These are phyloP conservation scores for Trichopria drosophilae DNA, from an alignment of 2,888 invertebrate genomes.

Conservation along the genomic window DNA sequence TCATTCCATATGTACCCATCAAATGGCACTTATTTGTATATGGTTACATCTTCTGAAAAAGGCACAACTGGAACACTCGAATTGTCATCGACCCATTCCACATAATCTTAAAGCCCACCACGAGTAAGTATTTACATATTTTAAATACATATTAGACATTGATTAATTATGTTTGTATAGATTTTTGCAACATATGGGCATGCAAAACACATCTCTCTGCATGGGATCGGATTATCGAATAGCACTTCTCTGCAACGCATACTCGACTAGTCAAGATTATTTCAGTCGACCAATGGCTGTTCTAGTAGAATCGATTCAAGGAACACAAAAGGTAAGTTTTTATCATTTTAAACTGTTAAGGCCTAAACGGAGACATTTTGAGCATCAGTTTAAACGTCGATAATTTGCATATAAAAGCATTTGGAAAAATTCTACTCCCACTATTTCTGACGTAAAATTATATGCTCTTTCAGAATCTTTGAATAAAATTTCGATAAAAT, in stretches of 20 bases:
- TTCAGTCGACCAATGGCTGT: conserved; percentile 91
- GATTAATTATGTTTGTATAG: conserved; percentile 59
- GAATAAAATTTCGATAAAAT: too few species aligned
- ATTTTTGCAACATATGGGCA: conserved; percentile 82
- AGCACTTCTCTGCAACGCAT: conserved; percentile 91
- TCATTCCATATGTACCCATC: conserved; percentile 82
- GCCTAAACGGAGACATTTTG: not conserved
- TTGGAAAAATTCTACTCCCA: conserved; percentile 1
- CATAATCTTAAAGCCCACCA: conserved; percentile 80
- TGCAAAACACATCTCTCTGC: conserved; percentile 71
- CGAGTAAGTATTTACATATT: conserved; percentile 64
- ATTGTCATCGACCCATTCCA: conserved; percentile 77
- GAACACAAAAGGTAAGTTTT: conserved; percentile 63
- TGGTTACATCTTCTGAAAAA: conserved; percentile 96
- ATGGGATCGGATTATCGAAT: conserved; percentile 89
- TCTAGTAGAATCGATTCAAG: conserved; percentile 83
- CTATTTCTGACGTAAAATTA: too few species aligned
- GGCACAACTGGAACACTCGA: conserved; percentile 83
- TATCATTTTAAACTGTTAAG: not conserved
- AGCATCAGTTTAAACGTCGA: not conserved
- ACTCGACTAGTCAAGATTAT: conserved; percentile 89
- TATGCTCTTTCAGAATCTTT: too few species aligned
- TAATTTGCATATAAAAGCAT: conserved; percentile 1
- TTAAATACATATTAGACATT: conserved; percentile 18
- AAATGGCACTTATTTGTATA: conserved; percentile 93